Percentiles rank a stretch among this genome's conserved stretches.
These are phyloP conservation scores for Rhabdophis nuchalis DNA, from an alignment of 2,797 vertebrate species.

Conservation along the genomic window DNA sequence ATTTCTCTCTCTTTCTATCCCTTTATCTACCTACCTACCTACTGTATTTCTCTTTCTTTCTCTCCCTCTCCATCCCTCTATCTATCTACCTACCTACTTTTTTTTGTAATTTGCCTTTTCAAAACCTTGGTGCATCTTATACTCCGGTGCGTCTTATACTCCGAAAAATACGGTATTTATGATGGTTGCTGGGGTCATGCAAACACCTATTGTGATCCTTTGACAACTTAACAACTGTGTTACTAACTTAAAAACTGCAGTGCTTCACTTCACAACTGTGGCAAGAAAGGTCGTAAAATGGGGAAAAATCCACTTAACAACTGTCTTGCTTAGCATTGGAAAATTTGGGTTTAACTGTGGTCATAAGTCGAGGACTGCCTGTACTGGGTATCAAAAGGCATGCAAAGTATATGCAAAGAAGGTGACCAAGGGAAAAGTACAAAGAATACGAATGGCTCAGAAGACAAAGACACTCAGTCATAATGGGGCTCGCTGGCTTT, in stretches of 20 bases:
- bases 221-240: not conserved
- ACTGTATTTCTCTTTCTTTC: too few species aligned
- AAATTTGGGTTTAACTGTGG: not conserved
- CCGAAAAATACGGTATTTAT: too few species aligned
- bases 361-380: not conserved
- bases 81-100: too few species aligned
- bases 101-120: too few species aligned
- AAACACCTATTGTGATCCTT: not conserved
- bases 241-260: not conserved
- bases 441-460: not conserved
- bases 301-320: not conserved
- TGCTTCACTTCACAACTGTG: not conserved
- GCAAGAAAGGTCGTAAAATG: not conserved
- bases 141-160: too few species aligned
- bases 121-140: too few species aligned
- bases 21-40: too few species aligned
- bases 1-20: too few species aligned
- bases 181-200: not conserved
- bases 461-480: not conserved
- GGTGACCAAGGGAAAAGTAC: not conserved
- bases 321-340: not conserved
- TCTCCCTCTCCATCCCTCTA: too few species aligned
- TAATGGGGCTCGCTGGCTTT: not conserved
- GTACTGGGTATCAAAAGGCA: not conserved
- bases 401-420: not conserved